These are phyloP conservation scores for Ophioderma brevispina DNA, from an alignment of 35 echinoderm and acorn worm species.

Conservation along the genomic window DNA sequence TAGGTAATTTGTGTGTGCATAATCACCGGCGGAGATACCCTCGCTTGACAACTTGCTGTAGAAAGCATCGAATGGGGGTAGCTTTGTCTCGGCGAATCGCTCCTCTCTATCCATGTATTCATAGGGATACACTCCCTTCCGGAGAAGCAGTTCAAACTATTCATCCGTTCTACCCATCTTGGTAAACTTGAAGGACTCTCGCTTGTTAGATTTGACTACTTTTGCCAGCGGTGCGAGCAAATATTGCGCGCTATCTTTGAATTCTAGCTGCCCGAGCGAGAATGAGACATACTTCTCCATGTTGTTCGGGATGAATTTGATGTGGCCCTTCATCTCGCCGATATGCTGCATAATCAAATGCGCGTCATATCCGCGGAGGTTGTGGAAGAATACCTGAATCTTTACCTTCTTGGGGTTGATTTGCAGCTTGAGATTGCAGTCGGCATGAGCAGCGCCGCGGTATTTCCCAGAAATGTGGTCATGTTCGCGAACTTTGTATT, in stretches of 20 bases:
- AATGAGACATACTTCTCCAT: constrained; percentile 66
- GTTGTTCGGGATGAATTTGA: constrained; percentile 46
- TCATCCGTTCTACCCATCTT: constrained; percentile 6
- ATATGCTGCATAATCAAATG: constrained; percentile 54
- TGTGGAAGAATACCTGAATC: constrained; percentile 62
- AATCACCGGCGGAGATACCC: constrained; percentile 9
- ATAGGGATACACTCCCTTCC: constrained; percentile 45
- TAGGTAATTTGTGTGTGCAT: constrained; percentile 6
- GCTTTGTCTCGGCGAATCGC: constrained; percentile 1
- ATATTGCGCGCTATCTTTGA: constrained; percentile 25
- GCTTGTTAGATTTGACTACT: constrained; percentile 20
- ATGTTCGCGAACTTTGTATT: constrained; percentile 35
- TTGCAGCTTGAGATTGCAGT: constrained; percentile 48
- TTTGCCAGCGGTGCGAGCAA: constrained; percentile 38
- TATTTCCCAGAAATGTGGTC: constrained; percentile 43
- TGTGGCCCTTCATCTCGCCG: constrained; percentile 25
- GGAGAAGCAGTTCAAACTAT: constrained; percentile 6
- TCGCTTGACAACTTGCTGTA: constrained; percentile 23
- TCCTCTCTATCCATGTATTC: constrained; percentile 50
- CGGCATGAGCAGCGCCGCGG: constrained; percentile 16
- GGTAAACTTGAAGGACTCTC: constrained; percentile 25
- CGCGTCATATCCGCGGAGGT: constrained; percentile 52
- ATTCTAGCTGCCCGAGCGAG: constrained; percentile 20
- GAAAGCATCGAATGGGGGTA: constrained; percentile 7
- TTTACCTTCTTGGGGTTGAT: constrained; percentile 24